phyloP scores from a whole-genome alignment of 2,113 vertebrate species.

The Patagioenas fasciata region DNA sequence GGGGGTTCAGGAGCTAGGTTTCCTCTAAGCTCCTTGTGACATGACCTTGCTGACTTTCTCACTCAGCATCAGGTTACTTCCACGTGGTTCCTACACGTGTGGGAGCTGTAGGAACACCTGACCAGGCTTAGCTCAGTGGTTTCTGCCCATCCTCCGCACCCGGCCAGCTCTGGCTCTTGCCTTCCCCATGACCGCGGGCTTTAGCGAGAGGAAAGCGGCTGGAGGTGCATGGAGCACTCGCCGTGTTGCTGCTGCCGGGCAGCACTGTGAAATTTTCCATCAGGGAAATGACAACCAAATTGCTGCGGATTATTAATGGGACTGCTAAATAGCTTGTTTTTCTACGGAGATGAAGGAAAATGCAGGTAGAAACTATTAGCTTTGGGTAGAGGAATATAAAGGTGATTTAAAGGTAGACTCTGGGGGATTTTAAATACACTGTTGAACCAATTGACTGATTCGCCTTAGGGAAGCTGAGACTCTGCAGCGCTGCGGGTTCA shows the following conservation, averaged over 20 bases:
- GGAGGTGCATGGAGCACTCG: background rate
- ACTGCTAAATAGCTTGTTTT: slow-evolving; percentile 53
- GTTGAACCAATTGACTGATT: slow-evolving; percentile 49
- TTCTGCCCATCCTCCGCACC: background rate
- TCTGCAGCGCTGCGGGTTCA: background rate
- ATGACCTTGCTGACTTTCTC: background rate
- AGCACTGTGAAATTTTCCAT: slow-evolving; percentile 52
- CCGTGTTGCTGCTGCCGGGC: background rate
- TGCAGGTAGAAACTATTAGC: slow-evolving; percentile 55
- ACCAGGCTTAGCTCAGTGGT: rapidly evolving
- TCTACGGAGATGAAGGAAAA: slow-evolving; percentile 39
- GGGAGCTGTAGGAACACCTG: background rate
- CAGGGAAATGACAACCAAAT: slow-evolving; percentile 50
- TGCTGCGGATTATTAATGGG: slow-evolving; percentile 42
- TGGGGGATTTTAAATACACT: slow-evolving; percentile 9
- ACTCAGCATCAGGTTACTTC: background rate
- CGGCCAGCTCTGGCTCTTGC: background rate
- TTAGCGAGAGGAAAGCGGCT: background rate
- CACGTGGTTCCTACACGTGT: background rate
- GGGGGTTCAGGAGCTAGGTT: background rate
- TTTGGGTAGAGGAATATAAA: slow-evolving; percentile 27
- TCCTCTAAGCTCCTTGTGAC: background rate
- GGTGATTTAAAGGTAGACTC: slow-evolving; percentile 43
- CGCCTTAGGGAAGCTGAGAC: slow-evolving; percentile 12
- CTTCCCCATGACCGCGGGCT: background rate